A percentile compares a stretch with the other conserved stretches of the same genome.
These are phyloP conservation scores for Brachyhypopomus occidentalis DNA, from an alignment of 2,113 vertebrate genomes.

Conservation along the genomic window DNA sequence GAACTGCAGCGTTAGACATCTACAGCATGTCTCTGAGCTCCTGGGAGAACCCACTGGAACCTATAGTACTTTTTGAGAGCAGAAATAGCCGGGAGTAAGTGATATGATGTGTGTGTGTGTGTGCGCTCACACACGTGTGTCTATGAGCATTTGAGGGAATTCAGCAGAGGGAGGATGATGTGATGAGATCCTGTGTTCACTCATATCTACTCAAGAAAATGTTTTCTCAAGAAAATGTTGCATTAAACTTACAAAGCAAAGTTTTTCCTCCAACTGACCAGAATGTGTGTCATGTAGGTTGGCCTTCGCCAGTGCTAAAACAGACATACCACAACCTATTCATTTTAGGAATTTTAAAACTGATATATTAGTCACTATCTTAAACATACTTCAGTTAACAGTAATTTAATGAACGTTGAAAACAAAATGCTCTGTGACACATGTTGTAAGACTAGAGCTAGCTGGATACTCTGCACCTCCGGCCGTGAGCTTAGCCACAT, in stretches of 20 bases:
- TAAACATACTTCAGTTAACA: neutral
- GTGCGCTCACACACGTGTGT: neutral
- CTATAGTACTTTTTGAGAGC: constrained; percentile 40
- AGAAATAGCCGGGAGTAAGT: constrained; percentile 37
- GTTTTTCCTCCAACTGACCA: constrained; percentile 19
- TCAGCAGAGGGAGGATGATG: constrained; percentile 14
- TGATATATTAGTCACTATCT: neutral
- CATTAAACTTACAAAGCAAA: neutral
- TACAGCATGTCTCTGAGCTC: constrained; percentile 83
- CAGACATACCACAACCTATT: neutral
- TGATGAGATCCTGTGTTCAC: constrained; percentile 28
- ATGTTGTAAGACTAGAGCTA: neutral
- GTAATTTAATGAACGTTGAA: neutral
- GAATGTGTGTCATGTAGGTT: neutral
- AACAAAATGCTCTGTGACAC: too few species aligned
- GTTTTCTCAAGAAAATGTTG: constrained; percentile 34
- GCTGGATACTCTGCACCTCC: too few species aligned
- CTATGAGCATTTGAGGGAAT: constrained; percentile 35
- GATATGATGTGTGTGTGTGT: constrained; percentile 22
- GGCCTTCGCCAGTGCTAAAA: neutral
- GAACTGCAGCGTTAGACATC: constrained; percentile 79
- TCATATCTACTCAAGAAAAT: constrained; percentile 31
- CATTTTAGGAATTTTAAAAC: neutral
- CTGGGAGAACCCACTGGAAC: constrained; percentile 72
- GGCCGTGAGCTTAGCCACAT: neutral